A percentile compares a stretch with the other conserved stretches of the same genome.
Evolutionary conservation across 1,140 invertebrate genomes (phyloP).

Genomic region (Theocolax elegans): DNA sequence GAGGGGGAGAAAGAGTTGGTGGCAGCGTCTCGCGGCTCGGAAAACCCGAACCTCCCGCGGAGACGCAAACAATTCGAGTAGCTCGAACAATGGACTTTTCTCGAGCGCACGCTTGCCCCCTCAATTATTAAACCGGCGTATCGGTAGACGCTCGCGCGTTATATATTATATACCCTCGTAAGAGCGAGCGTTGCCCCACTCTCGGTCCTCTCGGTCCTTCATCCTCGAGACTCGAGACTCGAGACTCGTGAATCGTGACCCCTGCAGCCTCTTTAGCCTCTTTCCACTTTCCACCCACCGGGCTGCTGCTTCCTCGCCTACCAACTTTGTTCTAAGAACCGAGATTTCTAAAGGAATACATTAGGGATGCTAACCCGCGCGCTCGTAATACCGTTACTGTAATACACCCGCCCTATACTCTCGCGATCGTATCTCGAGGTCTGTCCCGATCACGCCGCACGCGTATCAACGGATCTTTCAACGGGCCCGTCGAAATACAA

Average conservation of each 20-base stretch:
- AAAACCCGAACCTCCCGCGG: neutral
- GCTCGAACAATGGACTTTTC: slow-evolving; percentile 57
- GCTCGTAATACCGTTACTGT: slow-evolving; percentile 7
- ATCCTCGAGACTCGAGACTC: too few species aligned
- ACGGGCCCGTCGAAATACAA: too few species aligned
- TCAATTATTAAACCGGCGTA: slow-evolving; percentile 56
- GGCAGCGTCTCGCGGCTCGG: neutral
- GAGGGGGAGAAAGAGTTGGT: neutral
- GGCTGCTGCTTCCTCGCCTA: slow-evolving; percentile 45
- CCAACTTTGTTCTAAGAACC: slow-evolving; percentile 54
- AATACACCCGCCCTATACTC: too few species aligned
- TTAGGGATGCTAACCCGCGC: slow-evolving; percentile 44
- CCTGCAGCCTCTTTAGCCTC: too few species aligned
- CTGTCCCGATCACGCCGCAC: too few species aligned
- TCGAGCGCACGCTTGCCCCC: slow-evolving; percentile 35
- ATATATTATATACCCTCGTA: slow-evolving; percentile 49
- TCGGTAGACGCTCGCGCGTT: slow-evolving; percentile 46
- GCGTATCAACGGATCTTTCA: too few species aligned
- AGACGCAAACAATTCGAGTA: slow-evolving; percentile 55
- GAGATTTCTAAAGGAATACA: slow-evolving; percentile 57
- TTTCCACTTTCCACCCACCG: neutral
- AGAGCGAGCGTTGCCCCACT: slow-evolving; percentile 43
- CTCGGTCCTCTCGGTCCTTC: too few species aligned
- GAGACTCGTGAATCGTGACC: too few species aligned
- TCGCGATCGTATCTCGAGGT: too few species aligned